Conservation (phyloP, 2,888 invertebrate species). For the Eupithecia abbreviata region DNA sequence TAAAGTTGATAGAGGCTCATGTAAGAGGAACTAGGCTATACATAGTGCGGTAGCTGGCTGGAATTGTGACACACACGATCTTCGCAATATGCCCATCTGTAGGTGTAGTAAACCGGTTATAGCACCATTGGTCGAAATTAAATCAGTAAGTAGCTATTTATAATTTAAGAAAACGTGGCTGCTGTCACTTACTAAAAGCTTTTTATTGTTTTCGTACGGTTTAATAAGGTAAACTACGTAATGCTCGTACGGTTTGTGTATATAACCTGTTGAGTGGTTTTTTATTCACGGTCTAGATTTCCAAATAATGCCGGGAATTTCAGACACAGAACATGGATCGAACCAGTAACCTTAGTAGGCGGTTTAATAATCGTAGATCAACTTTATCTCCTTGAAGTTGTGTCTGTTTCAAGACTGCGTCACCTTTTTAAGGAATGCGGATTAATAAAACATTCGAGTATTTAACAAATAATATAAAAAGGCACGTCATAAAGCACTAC, state of each 20-base stretch:
- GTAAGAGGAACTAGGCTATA: neutral
- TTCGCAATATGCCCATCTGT: neutral
- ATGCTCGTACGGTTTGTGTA: neutral
- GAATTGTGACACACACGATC: neutral
- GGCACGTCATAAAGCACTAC: neutral
- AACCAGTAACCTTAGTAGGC: neutral
- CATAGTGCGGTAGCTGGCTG: neutral
- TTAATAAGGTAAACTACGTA: neutral
- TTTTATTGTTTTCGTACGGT: neutral
- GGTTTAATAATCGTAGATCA: neutral
- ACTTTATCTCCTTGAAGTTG: neutral
- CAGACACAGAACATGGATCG: neutral
- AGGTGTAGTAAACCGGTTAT: neutral
- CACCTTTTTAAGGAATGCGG: neutral
- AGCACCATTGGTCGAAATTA: neutral
- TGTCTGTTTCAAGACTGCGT: neutral
- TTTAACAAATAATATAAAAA: neutral
- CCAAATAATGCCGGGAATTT: neutral
- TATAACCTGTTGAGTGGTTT: neutral
- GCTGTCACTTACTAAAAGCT: neutral
- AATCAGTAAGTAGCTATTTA: neutral
- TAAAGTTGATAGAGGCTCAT: neutral
- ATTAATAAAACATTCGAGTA: neutral
- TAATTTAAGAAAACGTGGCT: neutral
- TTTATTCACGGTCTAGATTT: neutral